Evolutionary conservation across 2,113 vertebrate genomes (phyloP), one percentile per base, ranked within the genome.

Genomic region (Epinephelus moara): DNA sequence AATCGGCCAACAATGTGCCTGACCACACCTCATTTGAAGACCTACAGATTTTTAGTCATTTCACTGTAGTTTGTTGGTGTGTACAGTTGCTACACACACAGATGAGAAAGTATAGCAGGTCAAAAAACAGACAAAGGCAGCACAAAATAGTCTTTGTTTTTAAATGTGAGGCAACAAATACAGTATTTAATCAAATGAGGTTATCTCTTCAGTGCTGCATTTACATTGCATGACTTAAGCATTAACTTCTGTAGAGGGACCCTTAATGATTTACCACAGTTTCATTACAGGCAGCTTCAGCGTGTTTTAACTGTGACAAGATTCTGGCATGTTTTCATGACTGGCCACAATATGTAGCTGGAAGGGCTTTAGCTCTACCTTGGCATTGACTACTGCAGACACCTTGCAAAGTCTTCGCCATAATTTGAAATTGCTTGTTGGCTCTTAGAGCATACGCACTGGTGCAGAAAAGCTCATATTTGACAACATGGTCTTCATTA

Each of bases 401-500:
- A 55, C 73, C 55, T 75, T 62, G 4, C 27, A 81, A 56, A 52
- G 25, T 70, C 50, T 52, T 73, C 40, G 53, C 61, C 27, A 25
- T 74, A 64, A 88, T 85, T 70, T 25, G 42, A 77, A 55, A 78
- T 66, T 37, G 55, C 61, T 89, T 55, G 49, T 70, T 84, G 80
- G 77, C 53, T 67, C 33, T 79, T 30, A 18, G 8, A 77, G 55
- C 12, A 40, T 37, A 63, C 76, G 67, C 63, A 64, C 47, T 67
- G 59, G 52, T 57, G 77, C 57, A 72, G 42, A 63, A 33, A 81
- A 66, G 25, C n/a, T 56, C 40, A 23, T 23, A 61, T 80, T 67
- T 56, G 52, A 45, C 66, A 80, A 84, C 73, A 85, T 78, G 78
- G 62, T 85, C 53, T 42, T 80, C 60, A 81, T 82, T 82, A 81